Evolutionary conservation across 2,797 vertebrate genomes (phyloP).

Genomic region (Oreortyx pictus): DNA sequence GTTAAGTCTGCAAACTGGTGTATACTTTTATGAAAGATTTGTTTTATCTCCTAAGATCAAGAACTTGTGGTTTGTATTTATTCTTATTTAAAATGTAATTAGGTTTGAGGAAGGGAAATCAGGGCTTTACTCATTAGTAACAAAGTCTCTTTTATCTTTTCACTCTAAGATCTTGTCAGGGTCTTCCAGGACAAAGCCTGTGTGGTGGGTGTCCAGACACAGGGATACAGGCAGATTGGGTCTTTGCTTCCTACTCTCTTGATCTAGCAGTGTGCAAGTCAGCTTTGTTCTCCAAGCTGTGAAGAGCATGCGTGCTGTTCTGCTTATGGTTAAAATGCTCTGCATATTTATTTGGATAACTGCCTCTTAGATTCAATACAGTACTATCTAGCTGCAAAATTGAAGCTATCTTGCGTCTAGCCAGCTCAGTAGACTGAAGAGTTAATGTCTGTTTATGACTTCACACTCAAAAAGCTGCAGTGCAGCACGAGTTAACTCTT

Average conservation of each 20-base stretch:
- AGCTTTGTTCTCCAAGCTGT: neutral
- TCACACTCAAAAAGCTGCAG: neutral
- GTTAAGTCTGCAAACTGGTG: neutral
- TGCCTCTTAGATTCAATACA: neutral
- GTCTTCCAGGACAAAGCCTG: neutral
- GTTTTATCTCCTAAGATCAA: neutral
- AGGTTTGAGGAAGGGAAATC: neutral
- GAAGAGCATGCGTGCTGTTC: neutral
- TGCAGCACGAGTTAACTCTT: neutral
- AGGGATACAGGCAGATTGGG: neutral
- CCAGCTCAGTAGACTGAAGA: neutral
- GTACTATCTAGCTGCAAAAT: neutral
- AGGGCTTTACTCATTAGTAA: neutral
- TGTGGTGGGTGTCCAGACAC: neutral
- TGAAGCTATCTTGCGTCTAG: neutral
- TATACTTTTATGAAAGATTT: neutral
- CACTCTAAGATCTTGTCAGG: neutral
- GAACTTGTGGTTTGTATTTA: neutral
- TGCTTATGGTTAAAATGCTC: neutral
- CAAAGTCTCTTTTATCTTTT: neutral
- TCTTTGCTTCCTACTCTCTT: neutral
- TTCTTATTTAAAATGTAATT: slow-evolving; percentile 7
- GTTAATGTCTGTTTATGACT: neutral
- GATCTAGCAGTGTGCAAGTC: neutral
- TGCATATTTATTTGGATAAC: neutral